Conservation (phyloP, 23 tunicate species). For the Trididemnum nubilum region DNA sequence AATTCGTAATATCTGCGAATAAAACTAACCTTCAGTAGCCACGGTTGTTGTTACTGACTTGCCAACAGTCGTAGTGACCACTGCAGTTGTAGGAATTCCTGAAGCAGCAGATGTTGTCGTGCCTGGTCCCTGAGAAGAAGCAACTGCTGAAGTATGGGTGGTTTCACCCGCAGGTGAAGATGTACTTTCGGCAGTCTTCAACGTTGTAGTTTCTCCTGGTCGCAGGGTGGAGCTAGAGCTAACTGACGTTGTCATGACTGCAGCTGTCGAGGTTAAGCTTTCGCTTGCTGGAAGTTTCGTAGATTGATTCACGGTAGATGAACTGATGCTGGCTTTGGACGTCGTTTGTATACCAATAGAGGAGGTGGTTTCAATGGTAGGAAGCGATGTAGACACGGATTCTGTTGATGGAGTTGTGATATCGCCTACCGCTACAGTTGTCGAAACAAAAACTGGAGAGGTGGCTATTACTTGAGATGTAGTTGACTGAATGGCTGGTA, state of each 20-base stretch:
- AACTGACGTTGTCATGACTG: neutral
- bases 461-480: no score
- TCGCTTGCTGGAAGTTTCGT: neutral
- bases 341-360: neutral
- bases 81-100: slow-evolving; percentile 11
- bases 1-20: no score
- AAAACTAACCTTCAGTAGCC: neutral
- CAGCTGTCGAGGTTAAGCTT: neutral
- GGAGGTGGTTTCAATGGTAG: neutral
- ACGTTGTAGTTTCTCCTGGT: neutral
- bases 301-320: neutral
- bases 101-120: neutral
- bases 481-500: neutral
- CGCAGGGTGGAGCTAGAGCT: neutral
- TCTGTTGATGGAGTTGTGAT: neutral
- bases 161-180: neutral
- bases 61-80: slow-evolving; percentile 38
- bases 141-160: no score
- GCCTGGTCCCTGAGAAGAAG: neutral
- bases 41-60: neutral
- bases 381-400: neutral
- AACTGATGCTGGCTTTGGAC: neutral
- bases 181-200: neutral
- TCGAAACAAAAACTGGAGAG: neutral
- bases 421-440: neutral